A percentile compares a stretch with the other conserved stretches of the same genome.
phyloP scores from a whole-genome alignment of 92 coral and sea anemone genomes.

The Pocillopora grandis region DNA sequence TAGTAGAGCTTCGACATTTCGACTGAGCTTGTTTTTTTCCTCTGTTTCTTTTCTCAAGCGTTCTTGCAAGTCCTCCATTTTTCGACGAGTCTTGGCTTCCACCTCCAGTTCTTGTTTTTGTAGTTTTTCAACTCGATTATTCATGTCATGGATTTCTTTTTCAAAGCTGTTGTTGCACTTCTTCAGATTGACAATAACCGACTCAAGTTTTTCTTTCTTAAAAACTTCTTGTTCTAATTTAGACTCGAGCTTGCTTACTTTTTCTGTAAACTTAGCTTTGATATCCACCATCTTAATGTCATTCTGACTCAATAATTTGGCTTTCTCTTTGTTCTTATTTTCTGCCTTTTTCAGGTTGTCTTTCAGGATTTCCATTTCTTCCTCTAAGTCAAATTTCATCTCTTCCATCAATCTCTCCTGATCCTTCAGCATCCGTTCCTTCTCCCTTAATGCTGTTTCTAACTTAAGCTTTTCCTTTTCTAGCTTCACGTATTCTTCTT shows the following conservation, averaged over 20 bases:
- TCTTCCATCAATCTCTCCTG: slow-evolving; percentile 73
- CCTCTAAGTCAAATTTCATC: slow-evolving; percentile 65
- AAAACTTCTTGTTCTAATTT: slow-evolving; percentile 54
- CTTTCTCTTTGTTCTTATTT: slow-evolving; percentile 65
- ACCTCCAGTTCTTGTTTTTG: slow-evolving; percentile 57
- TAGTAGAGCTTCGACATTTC: slow-evolving; percentile 67
- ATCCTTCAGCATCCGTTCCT: slow-evolving; percentile 64
- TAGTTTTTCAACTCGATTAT: slow-evolving; percentile 38
- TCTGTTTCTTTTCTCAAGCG: slow-evolving; percentile 59
- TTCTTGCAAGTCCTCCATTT: slow-evolving; percentile 54
- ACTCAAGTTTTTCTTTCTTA: slow-evolving; percentile 60
- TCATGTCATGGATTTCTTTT: slow-evolving; percentile 57
- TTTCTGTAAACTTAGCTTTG: slow-evolving; percentile 61
- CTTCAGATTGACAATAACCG: slow-evolving; percentile 45
- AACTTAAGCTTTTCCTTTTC: slow-evolving; percentile 71
- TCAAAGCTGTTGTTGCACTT: slow-evolving; percentile 49
- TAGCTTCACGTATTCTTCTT: slow-evolving; percentile 68
- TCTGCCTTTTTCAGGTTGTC: slow-evolving; percentile 60
- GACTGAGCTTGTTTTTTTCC: slow-evolving; percentile 65
- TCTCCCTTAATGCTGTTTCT: slow-evolving; percentile 71
- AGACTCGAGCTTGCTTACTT: slow-evolving; percentile 51
- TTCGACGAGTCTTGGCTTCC: slow-evolving; percentile 54
- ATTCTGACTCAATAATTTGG: slow-evolving; percentile 51
- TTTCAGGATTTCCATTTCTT: slow-evolving; percentile 59
- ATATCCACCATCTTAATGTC: slow-evolving; percentile 72